These are phyloP conservation scores for Zaprionus inermis DNA, from an alignment of 1,140 invertebrate species.

Conservation along the genomic window DNA sequence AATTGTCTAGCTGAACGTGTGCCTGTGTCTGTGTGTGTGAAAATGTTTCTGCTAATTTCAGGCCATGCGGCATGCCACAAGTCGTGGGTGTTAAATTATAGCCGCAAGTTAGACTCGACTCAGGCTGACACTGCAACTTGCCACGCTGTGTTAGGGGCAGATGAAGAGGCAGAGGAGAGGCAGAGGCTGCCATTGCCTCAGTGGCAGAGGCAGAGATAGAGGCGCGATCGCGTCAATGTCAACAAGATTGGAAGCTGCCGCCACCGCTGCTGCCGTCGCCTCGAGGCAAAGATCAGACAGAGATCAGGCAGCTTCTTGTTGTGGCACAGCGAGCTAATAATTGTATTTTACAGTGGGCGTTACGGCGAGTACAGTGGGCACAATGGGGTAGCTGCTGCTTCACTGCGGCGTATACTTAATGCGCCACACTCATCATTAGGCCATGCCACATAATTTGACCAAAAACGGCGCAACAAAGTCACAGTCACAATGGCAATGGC, in stretches of 20 bases:
- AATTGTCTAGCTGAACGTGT: background rate
- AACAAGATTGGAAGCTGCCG: slow-evolving; percentile 62
- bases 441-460: slow-evolving; percentile 69
- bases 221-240: slow-evolving; percentile 62
- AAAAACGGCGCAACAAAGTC: slow-evolving; percentile 39
- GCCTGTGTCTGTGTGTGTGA: background rate
- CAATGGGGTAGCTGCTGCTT: slow-evolving; percentile 19
- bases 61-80: slow-evolving; percentile 30
- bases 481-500: slow-evolving; percentile 12
- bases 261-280: background rate
- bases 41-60: slow-evolving; percentile 15
- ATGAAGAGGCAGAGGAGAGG: no score
- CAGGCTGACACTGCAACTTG: slow-evolving; percentile 41
- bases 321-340: slow-evolving; percentile 57
- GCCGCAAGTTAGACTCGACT: slow-evolving; percentile 39
- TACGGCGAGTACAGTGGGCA: slow-evolving; percentile 52
- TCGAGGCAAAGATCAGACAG: background rate
- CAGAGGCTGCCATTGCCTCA: no score
- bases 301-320: slow-evolving; percentile 18
- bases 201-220: no score
- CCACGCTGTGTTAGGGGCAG: slow-evolving; percentile 6
- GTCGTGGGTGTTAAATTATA: slow-evolving; percentile 77
- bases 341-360: slow-evolving; percentile 73
- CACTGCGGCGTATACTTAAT: slow-evolving; percentile 72
- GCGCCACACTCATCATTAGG: slow-evolving; percentile 56